Evolutionary conservation across 2,888 invertebrate genomes (phyloP).

Genomic region (Onthophagus sagittarius): DNA sequence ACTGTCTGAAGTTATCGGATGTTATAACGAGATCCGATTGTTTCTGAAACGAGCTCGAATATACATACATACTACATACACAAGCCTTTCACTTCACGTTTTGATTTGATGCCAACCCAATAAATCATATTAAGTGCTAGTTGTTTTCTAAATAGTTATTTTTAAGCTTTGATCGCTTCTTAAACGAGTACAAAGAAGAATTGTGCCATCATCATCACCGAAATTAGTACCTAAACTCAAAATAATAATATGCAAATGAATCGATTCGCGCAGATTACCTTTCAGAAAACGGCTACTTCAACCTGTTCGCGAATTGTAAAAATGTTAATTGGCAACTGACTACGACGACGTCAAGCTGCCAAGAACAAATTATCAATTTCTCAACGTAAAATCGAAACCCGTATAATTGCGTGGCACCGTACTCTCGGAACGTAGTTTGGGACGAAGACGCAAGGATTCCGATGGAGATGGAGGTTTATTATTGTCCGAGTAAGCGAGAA

Average conservation of each 20-base stretch:
- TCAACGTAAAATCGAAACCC: background rate
- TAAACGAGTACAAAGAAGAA: too few species aligned
- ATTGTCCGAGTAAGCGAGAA: background rate
- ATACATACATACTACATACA: background rate
- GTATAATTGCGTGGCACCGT: background rate
- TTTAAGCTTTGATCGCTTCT: too few species aligned
- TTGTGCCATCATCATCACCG: too few species aligned
- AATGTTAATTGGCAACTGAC: background rate
- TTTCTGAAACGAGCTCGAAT: background rate
- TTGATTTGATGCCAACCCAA: background rate
- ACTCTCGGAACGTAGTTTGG: background rate
- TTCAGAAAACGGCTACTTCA: background rate
- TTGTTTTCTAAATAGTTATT: background rate
- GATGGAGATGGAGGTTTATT: background rate
- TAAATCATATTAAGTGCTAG: background rate
- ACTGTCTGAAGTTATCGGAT: background rate
- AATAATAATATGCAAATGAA: background rate
- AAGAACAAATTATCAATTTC: background rate
- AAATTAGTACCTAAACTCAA: background rate
- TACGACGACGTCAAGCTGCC: background rate
- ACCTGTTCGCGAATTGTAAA: background rate
- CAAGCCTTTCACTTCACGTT: background rate
- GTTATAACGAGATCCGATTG: background rate
- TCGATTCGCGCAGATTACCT: background rate
- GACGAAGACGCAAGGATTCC: background rate